phyloP scores from a whole-genome alignment of 1,140 invertebrate genomes.

The Drosophila pseudoobscura region DNA sequence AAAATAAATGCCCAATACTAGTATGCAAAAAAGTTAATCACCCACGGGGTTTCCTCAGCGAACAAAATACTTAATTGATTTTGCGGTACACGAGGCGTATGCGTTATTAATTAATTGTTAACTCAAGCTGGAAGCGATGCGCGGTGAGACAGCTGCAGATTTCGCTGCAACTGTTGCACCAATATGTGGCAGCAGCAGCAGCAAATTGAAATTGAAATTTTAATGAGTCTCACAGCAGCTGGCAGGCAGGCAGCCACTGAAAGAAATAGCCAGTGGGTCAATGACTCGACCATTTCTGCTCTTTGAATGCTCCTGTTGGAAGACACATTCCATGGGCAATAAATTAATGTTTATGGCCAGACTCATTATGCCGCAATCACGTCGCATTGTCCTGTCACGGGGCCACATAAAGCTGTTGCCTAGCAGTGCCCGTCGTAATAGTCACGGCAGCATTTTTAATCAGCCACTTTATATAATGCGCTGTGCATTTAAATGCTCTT shows the following conservation, averaged over 20 bases:
- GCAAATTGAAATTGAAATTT: slow-evolving; percentile 56
- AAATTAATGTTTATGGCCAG: slow-evolving; percentile 36
- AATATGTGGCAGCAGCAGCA: slow-evolving; percentile 1
- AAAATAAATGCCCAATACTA: slow-evolving; percentile 41
- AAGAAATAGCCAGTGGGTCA: slow-evolving; percentile 20
- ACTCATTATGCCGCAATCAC: slow-evolving; percentile 48
- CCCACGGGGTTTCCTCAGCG: slow-evolving; percentile 12
- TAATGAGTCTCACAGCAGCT: slow-evolving; percentile 30
- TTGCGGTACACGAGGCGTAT: slow-evolving; percentile 40
- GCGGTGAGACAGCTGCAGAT: neutral
- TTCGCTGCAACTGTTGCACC: neutral
- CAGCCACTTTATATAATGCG: slow-evolving; percentile 56
- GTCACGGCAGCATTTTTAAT: slow-evolving; percentile 47
- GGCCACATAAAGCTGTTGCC: slow-evolving; percentile 23
- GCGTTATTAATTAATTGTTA: slow-evolving; percentile 52
- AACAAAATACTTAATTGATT: slow-evolving; percentile 44
- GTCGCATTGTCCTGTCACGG: slow-evolving; percentile 19
- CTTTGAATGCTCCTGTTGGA: neutral
- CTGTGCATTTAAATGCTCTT: slow-evolving; percentile 67
- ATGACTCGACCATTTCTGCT: too few species aligned
- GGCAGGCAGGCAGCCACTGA: neutral
- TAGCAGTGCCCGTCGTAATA: slow-evolving; percentile 47
- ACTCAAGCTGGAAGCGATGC: slow-evolving; percentile 1
- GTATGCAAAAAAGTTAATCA: slow-evolving; percentile 27
- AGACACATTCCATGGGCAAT: slow-evolving; percentile 13